A percentile compares a stretch with the other conserved stretches of the same genome.
phyloP scores from a whole-genome alignment of 1,140 invertebrate genomes.

The Papilio polyxenes region DNA sequence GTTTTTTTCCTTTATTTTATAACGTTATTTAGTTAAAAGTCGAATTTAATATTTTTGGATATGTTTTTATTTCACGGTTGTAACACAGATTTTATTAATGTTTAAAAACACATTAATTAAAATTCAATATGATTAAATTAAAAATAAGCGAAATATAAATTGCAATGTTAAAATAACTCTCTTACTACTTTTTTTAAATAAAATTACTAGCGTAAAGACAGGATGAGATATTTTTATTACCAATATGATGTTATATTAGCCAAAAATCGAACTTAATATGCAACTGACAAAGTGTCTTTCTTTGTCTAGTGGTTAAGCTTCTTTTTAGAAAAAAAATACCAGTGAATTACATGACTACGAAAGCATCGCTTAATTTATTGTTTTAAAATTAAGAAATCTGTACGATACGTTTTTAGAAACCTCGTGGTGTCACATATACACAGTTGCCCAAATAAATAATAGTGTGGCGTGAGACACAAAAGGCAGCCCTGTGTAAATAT shows the following conservation, averaged over 20 bases:
- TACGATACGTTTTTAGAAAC: no score
- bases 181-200: not conserved
- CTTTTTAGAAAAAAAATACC: no score
- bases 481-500: slow-evolving; percentile 61
- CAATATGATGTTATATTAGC: no score
- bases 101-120: slow-evolving; percentile 10
- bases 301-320: no score
- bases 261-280: no score
- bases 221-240: no score
- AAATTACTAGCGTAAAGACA: no score
- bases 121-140: not conserved
- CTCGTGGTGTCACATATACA: not conserved
- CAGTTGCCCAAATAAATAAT: slow-evolving; percentile 9
- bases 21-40: not conserved
- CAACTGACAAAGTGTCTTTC: no score
- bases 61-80: not conserved
- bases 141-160: not conserved
- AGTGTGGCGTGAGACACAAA: slow-evolving; percentile 11
- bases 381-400: no score
- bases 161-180: not conserved
- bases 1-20: not conserved
- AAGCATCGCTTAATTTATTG: no score
- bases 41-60: not conserved
- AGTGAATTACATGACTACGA: no score
- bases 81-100: not conserved